Evolutionary conservation across 2,113 vertebrate genomes (phyloP), one percentile per base, ranked within the genome.

Genomic region (Spilogale gracilis): DNA sequence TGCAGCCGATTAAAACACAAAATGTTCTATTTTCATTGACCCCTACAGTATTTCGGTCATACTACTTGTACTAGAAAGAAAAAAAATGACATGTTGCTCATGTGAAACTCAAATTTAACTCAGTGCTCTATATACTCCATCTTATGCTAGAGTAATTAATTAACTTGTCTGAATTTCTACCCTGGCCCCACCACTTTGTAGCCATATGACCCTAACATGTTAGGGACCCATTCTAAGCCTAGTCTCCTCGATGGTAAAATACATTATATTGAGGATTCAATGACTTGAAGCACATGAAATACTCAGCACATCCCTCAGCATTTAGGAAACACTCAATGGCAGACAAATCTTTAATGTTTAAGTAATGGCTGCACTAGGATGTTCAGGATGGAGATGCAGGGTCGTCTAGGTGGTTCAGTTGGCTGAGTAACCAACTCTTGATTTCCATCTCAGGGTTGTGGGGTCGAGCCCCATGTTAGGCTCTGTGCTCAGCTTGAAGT

Each of bases 31-130:
- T 17, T 93, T 9, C 88, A 93, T 89, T 89, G 10, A 11, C 60
- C 43, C 50, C 6, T 48, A 38, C 3, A 91, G 2, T 69, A 91
- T 79, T 69, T 48, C 11, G 27, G 9, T 32, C 9, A 92, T 13
- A 65, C 9, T 13, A 54, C 7, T 71, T 56, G 16, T 32, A 84
- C 17, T 78, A 20, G 60, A 78, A 50, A 56, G 43, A 80, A 63
- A 30, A 60, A 48, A 61, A 95, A 76, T 65, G 43, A 25, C 13
- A 6, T 18, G 1, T 61, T 86, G 27, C n/a, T 91, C 3, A 60
- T 25, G 60, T 97, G 79, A 94, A 74, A 88, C 76, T 82, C 32
- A 90, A 94, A 90, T 84, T 50, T 80, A 89, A 43, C 32, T 85
- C 7, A 60, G 11, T 63, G 3, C 32, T 32, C 61, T 65, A 52